Evolutionary conservation across 2,797 vertebrate species (phyloP), one percentile per base, ranked within the genome.

Genomic region (Silurus aristotelis): DNA sequence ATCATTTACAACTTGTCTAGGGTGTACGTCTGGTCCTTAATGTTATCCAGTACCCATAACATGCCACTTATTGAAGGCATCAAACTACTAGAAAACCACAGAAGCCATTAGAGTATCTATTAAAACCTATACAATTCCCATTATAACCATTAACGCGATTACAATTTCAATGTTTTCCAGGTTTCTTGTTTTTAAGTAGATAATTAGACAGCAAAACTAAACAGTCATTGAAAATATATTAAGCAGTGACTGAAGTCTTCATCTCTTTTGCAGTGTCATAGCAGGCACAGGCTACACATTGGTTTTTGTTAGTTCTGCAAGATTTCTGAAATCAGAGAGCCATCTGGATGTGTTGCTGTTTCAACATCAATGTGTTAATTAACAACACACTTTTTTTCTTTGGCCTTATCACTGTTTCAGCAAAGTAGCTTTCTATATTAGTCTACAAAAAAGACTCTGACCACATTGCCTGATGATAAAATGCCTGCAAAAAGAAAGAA

Each of bases 221-320:
- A 38, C 38, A 38, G 38, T 5, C 38, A 38, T 38, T 38, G 31
- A 38, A 38, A 38, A 38, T 80, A 48, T 64, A 48, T 19, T 10
- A 48, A 55, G 22, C 43, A 20, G 27, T 22, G 55, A 43, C 13
- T 55, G 75, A 38, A 78, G 38, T 60, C 56, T 38, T 38, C 75
- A 66, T 22, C 61, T 63, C 76, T n/a, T n/a, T 13, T 46, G 19
- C 76, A 61, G 9, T 48, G 38, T 80, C 60, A 25, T 64, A 48
- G 22, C 58, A 61, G 20, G 58, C 60, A 64, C 38, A 25, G 38
- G 20, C 60, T 46, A 15, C 77, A 79, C 6, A 25, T 46, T 15
- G 60, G 77, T 64, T 48, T 80, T 48, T 80, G 78, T 66, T 80
- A 80, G n/a, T 80, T 80, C 60, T 80, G 60, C 77, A 64, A n/a